Evolutionary conservation across 2,888 invertebrate species (phyloP), one percentile per base, ranked within the genome.

Genomic region (Parapristionchus giblindavisi): DNA sequence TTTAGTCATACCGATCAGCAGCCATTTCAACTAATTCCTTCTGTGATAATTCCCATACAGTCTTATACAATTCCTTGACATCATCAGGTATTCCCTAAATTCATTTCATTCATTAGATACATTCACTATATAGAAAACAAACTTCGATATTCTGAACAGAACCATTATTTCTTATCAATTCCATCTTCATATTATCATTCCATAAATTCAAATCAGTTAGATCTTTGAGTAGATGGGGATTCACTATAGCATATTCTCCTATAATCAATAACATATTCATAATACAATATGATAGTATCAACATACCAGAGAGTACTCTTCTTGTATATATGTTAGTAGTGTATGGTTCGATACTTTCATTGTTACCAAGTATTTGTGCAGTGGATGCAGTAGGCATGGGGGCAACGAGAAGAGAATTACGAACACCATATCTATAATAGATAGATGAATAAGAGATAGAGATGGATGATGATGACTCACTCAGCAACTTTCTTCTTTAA

Each of bases 321-420:
- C 98, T 91, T 29, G 93, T 93, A 89, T 98, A 99, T 84, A 99
- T 94, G 88, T 99, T 99, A 48, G 94, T 96, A 0, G 97, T 98
- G 89, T 97, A 99, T 0, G 99, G 95, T 89, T 99, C 99, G 87
- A 97, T 93, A 0, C 96, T 94, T 89, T 99, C 98, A 89, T 98
- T 99, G 88, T 99, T 99, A 27, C 99, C 99, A 60, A 99, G 92
- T 87, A 99, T 99, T 90, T 99, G 98, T 2, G 99, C 98, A 0
- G 98, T 99, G 0, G 97, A 96, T 11, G 98, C 97, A 5, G 98
- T 99, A 0, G 98, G 98, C 98, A 99, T 99, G 0, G 97, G 97
- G 0, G 98, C 97, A 79, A 98, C 84, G 29, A 99, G 90, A 38
- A 97, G 90, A 2, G 96, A 96, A 90, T 99, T 99, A 75, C 98